These are phyloP conservation scores for Drosophila meridiana DNA, from an alignment of 2,888 invertebrate species.

Conservation along the genomic window DNA sequence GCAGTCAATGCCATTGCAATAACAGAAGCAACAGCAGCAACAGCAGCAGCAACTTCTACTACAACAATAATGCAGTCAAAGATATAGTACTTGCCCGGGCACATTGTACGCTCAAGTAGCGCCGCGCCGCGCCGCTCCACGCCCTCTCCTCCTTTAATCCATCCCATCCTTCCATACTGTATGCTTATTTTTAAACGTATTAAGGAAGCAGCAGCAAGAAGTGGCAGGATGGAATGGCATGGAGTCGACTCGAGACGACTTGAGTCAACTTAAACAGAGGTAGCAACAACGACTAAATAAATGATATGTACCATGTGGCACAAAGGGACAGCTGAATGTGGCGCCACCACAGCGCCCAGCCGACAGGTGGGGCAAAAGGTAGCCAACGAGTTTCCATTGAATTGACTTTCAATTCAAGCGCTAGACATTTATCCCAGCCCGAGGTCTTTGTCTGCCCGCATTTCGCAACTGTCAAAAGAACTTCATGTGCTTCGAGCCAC, in stretches of 20 bases:
- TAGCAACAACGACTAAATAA: constrained; percentile 49
- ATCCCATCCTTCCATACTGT: constrained; percentile 21
- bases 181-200: constrained; percentile 73
- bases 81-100: constrained; percentile 21
- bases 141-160: too few species aligned
- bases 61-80: constrained; percentile 27
- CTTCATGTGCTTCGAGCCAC: constrained; percentile 5
- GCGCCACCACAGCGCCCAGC: background rate
- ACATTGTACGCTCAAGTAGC: constrained; percentile 64
- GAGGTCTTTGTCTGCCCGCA: constrained; percentile 13
- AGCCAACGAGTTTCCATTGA: constrained; percentile 29
- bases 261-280: constrained; percentile 22
- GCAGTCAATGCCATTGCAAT: constrained; percentile 67
- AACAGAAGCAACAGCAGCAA: background rate
- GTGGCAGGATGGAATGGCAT: constrained; percentile 10
- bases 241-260: constrained; percentile 19
- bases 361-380: constrained; percentile 2
- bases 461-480: constrained; percentile 1
- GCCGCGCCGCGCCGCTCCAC: constrained; percentile 2
- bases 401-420: constrained; percentile 19
- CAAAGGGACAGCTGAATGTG: constrained; percentile 23
- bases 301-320: constrained; percentile 51
- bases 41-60: background rate
- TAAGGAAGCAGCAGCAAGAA: constrained; percentile 63
- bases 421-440: constrained; percentile 12